A percentile compares a stretch with the other conserved stretches of the same genome.
These are phyloP conservation scores for Zeus faber DNA, from an alignment of 2,113 vertebrate species.

Conservation along the genomic window DNA sequence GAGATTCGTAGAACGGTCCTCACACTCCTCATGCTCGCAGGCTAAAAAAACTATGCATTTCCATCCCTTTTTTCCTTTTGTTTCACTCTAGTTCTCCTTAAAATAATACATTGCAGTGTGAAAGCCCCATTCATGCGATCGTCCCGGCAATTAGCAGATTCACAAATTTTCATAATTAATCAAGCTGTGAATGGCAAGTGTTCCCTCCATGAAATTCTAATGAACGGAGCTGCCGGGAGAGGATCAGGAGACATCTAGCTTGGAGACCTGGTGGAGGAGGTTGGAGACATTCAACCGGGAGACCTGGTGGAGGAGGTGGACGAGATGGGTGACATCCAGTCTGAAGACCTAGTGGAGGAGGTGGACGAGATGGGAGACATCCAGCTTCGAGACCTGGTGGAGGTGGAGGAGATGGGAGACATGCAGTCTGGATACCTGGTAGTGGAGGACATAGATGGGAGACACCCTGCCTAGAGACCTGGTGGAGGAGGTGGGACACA, in stretches of 20 bases:
- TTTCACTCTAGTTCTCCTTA: slow-evolving; percentile 15
- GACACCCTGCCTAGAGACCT: too few species aligned
- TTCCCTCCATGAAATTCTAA: slow-evolving; percentile 32
- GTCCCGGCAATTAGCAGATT: slow-evolving; percentile 34
- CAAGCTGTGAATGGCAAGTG: slow-evolving; percentile 18
- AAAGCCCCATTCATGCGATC: slow-evolving; percentile 31
- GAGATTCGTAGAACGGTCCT: too few species aligned
- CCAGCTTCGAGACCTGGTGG: background rate
- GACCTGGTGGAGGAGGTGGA: slow-evolving; percentile 34
- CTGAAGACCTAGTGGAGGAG: too few species aligned
- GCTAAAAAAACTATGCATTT: slow-evolving; percentile 28
- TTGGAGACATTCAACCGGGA: background rate
- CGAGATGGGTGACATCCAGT: too few species aligned
- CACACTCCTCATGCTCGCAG: slow-evolving; percentile 30
- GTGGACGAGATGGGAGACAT: too few species aligned
- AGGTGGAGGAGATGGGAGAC: too few species aligned
- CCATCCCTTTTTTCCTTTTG: slow-evolving; percentile 19
- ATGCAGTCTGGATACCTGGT: too few species aligned
- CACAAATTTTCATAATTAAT: slow-evolving; percentile 28
- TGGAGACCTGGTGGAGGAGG: slow-evolving; percentile 30
- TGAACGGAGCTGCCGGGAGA: slow-evolving; percentile 32
- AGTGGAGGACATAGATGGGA: too few species aligned
- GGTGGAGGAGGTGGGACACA: too few species aligned
- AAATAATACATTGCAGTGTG: slow-evolving; percentile 20
- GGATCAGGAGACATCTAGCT: slow-evolving; percentile 3